Evolutionary conservation across 2,888 invertebrate genomes (phyloP).

Genomic region (Euphydryas editha): DNA sequence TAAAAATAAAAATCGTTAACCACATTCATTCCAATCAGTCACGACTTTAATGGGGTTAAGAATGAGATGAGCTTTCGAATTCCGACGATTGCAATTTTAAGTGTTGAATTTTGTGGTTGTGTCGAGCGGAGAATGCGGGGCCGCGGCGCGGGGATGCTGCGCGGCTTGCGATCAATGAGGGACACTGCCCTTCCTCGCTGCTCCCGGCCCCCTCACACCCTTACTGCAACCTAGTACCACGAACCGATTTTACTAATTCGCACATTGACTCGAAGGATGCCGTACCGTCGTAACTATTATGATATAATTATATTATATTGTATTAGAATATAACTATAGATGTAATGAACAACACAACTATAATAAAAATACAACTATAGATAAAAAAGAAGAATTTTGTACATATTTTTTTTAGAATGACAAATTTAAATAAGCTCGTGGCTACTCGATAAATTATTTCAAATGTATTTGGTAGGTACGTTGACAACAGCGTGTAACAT

Average conservation of each 20-base stretch:
- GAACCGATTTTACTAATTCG: conserved; percentile 60
- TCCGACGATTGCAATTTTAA: conserved; percentile 58
- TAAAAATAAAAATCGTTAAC: conserved; percentile 29
- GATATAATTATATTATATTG: conserved; percentile 24
- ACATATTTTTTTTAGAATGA: no score
- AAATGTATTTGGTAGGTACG: no score
- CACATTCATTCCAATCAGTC: conserved; percentile 35
- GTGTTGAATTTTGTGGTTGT: conserved; percentile 61
- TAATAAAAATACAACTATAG: no score
- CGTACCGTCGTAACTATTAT: conserved; percentile 13
- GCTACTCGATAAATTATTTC: no score
- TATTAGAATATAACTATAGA: no score
- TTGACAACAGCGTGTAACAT: no score
- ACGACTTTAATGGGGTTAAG: conserved; percentile 47
- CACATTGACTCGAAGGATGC: conserved; percentile 55
- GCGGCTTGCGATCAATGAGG: conserved; percentile 79
- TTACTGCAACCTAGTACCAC: conserved; percentile 59
- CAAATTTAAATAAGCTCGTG: no score
- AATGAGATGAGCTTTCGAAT: conserved; percentile 55
- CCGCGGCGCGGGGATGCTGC: conserved; percentile 65
- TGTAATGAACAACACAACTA: no score
- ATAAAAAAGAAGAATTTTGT: no score
- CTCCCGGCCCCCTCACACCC: conserved; percentile 46
- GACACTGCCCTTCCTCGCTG: conserved; percentile 55
- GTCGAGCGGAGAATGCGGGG: conserved; percentile 62